Evolutionary conservation across 2,888 invertebrate species (phyloP).

Genomic region (Drosophila percnosoma): DNA sequence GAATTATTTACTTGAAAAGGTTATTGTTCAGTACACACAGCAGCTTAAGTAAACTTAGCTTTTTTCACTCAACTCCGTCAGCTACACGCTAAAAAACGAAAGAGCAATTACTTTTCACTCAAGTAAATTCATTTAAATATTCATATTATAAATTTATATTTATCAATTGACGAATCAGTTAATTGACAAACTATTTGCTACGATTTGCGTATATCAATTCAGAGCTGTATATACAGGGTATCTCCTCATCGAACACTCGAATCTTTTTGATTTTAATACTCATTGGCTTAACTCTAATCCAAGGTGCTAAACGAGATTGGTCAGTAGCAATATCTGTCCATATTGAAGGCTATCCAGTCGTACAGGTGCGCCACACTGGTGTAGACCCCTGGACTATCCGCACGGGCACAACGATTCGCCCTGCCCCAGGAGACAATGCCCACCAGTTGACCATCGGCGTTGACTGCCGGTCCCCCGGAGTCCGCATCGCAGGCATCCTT

Average conservation of each 20-base stretch:
- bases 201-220: not conserved
- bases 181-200: not conserved
- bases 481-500: conserved; percentile 82
- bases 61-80: not conserved
- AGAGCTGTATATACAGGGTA: not conserved
- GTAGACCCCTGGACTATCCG: conserved; percentile 92
- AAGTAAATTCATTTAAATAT: not conserved
- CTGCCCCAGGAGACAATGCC: conserved; percentile 89
- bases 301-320: not conserved
- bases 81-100: not conserved
- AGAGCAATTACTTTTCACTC: not conserved
- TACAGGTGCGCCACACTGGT: conserved; percentile 71
- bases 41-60: not conserved
- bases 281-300: conserved; percentile 17
- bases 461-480: conserved; percentile 83
- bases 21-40: not conserved
- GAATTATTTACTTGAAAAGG: not conserved
- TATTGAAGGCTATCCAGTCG: conserved; percentile 66
- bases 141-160: not conserved
- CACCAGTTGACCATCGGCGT: conserved; percentile 79
- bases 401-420: conserved; percentile 78
- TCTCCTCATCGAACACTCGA: not conserved
- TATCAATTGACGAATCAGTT: not conserved
- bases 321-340: conserved; percentile 62
- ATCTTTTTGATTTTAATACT: conserved; percentile 37